These are phyloP conservation scores for Manduca sexta DNA, from an alignment of 1,140 invertebrate species.

Conservation along the genomic window DNA sequence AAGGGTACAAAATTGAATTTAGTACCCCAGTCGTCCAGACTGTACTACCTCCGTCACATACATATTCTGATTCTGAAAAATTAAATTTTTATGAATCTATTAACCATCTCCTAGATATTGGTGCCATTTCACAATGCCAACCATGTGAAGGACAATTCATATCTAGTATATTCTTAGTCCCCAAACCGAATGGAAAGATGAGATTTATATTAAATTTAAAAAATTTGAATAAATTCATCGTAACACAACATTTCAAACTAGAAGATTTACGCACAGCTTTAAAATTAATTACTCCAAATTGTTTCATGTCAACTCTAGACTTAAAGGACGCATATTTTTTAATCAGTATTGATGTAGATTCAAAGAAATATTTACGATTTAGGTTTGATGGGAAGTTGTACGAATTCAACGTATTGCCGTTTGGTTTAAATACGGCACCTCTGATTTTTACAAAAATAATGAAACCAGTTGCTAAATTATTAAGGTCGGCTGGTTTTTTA, in stretches of 20 bases:
- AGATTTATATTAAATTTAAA: conserved; percentile 13
- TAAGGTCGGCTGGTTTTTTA: conserved; percentile 7
- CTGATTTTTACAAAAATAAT: conserved; percentile 24
- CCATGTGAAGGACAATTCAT: conserved; percentile 1
- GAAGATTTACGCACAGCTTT: conserved; percentile 13
- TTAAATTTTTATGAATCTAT: too few species aligned
- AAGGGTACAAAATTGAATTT: too few species aligned
- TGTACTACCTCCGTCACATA: too few species aligned
- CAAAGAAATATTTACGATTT: conserved; percentile 17
- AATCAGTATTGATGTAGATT: conserved; percentile 3
- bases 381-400: conserved; percentile 10
- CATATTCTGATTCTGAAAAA: too few species aligned
- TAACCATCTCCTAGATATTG: neutral
- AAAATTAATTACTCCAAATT: conserved; percentile 11
- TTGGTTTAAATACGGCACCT: conserved; percentile 18
- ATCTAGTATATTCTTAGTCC: conserved; percentile 1
- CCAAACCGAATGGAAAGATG: neutral
- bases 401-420: conserved; percentile 22
- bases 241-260: conserved; percentile 15
- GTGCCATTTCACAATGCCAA: neutral
- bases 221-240: conserved; percentile 14
- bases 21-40: too few species aligned
- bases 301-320: conserved; percentile 11
- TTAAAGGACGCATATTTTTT: conserved; percentile 23
- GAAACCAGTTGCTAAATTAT: conserved; percentile 12